Evolutionary conservation across 2,113 vertebrate species (phyloP).

Genomic region (Pteronura brasiliensis): DNA sequence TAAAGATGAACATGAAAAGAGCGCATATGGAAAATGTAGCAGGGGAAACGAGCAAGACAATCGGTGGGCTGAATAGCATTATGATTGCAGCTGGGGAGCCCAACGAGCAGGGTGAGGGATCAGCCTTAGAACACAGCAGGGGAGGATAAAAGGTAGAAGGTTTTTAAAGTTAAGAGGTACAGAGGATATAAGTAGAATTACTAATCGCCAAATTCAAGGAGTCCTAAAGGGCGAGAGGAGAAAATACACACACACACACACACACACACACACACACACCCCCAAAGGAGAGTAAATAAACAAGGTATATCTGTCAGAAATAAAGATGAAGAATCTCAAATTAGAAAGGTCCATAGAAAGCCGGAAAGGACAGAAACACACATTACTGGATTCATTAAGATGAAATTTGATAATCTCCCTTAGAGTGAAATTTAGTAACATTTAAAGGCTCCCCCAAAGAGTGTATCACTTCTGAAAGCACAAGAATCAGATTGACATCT

Average conservation of each 20-base stretch:
- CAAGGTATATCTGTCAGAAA: not conserved
- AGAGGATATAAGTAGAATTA: not conserved
- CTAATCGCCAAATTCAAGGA: not conserved
- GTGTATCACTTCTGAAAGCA: not conserved
- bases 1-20: not conserved
- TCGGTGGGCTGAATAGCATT: not conserved
- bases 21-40: not conserved
- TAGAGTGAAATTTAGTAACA: not conserved
- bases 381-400: not conserved
- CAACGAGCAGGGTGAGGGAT: not conserved
- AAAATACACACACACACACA: not conserved
- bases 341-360: not conserved
- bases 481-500: not conserved
- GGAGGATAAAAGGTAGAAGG: not conserved
- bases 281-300: not conserved
- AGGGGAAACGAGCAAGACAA: not conserved
- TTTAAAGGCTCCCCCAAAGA: not conserved
- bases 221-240: not conserved
- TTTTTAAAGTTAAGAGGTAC: not conserved
- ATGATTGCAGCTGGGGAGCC: not conserved
- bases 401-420: not conserved
- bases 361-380: not conserved
- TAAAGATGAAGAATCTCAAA: not conserved
- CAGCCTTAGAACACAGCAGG: not conserved
- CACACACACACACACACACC: not conserved